phyloP scores from a whole-genome alignment of 2,888 invertebrate genomes.

The Boloria euphrosyne region DNA sequence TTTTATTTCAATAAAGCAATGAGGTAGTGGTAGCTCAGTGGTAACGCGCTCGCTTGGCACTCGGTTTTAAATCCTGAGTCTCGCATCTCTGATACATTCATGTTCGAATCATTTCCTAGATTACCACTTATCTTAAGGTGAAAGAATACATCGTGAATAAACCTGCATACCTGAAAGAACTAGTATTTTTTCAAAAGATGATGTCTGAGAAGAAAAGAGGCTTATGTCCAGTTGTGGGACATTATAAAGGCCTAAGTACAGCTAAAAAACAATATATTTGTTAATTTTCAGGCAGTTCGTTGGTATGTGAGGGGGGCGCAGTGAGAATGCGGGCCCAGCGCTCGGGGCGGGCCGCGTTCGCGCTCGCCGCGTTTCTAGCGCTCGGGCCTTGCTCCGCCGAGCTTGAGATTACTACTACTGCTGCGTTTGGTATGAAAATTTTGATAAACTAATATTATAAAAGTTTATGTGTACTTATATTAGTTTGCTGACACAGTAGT shows the following conservation, averaged over 20 bases:
- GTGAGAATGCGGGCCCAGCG: conserved; percentile 72
- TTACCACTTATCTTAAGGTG: too few species aligned
- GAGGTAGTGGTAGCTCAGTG: too few species aligned
- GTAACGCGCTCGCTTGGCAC: too few species aligned
- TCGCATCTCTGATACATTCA: too few species aligned
- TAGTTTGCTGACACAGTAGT: too few species aligned
- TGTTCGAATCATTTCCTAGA: too few species aligned
- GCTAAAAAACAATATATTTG: too few species aligned
- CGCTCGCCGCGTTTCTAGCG: conserved; percentile 68
- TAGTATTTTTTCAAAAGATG: too few species aligned
- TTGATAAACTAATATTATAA: not conserved
- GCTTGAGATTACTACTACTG: conserved; percentile 47
- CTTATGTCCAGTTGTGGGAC: not conserved
- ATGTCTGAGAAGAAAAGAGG: not conserved
- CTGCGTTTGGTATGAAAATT: conserved; percentile 46
- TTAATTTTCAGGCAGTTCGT: conserved; percentile 55
- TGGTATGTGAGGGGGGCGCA: conserved; percentile 74
- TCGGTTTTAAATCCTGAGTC: too few species aligned
- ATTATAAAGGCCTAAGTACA: not conserved
- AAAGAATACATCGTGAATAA: too few species aligned
- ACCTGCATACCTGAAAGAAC: too few species aligned
- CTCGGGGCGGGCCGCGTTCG: conserved; percentile 65
- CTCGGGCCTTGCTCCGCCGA: conserved; percentile 54
- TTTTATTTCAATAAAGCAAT: too few species aligned
- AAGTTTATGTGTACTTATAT: not conserved